These are phyloP conservation scores for Micrastur ruficollis DNA, from an alignment of 2,797 vertebrate genomes.

Conservation along the genomic window DNA sequence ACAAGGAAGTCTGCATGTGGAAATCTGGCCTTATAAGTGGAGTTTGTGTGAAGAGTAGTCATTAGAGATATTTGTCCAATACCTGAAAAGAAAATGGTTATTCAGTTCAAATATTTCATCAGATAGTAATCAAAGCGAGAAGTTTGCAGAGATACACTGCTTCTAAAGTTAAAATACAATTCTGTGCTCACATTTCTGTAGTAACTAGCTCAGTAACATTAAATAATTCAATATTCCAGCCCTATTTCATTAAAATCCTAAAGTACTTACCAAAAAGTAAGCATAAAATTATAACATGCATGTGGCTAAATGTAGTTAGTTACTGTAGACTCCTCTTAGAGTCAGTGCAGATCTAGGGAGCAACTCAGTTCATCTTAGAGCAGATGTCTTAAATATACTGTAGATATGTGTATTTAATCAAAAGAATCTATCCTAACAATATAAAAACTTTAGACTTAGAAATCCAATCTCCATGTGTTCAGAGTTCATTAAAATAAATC, in stretches of 20 bases:
- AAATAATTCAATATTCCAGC: neutral
- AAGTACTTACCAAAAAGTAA: neutral
- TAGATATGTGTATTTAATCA: neutral
- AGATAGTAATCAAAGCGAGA: neutral
- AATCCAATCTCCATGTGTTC: neutral
- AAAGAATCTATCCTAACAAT: neutral
- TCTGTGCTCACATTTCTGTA: neutral
- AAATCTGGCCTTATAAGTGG: neutral
- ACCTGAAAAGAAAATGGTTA: neutral
- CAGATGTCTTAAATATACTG: neutral
- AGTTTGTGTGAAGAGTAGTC: neutral
- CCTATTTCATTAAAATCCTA: neutral
- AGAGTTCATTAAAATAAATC: neutral
- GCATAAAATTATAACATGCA: neutral
- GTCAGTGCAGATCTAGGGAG: neutral
- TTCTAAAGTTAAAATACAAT: neutral
- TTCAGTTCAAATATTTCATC: neutral
- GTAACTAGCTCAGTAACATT: neutral
- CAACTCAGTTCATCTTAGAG: neutral
- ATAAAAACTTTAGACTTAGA: neutral
- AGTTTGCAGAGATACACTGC: neutral
- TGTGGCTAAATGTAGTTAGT: neutral
- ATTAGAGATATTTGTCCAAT: neutral
- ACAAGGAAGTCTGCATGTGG: neutral
- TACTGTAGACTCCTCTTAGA: neutral